phyloP scores from a whole-genome alignment of 2,888 invertebrate species.

The Dyspetes luteomarginatus region DNA sequence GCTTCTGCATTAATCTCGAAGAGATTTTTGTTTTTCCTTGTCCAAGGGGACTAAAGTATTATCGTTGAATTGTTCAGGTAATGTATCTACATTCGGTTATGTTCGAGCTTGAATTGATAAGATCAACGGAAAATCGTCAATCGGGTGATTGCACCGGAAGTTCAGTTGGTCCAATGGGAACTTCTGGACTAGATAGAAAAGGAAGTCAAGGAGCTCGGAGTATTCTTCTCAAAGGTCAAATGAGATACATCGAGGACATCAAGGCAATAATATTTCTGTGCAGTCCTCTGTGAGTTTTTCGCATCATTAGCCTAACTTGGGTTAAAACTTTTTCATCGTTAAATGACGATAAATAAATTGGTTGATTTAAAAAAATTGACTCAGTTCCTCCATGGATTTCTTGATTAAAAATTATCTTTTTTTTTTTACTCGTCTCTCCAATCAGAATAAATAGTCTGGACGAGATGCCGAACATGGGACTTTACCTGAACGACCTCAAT shows the following conservation, averaged over 20 bases:
- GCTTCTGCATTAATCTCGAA: background rate
- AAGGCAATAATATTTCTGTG: slow-evolving; percentile 93
- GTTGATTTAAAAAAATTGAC: background rate
- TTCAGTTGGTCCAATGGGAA: slow-evolving; percentile 63
- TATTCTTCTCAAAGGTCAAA: slow-evolving; percentile 93
- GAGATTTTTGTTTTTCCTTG: background rate
- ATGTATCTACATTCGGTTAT: slow-evolving; percentile 92
- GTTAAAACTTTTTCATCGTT: no score
- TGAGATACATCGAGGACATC: slow-evolving; percentile 92
- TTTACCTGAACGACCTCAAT: slow-evolving; percentile 93
- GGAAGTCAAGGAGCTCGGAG: slow-evolving; percentile 89
- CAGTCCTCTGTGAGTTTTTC: slow-evolving; percentile 90
- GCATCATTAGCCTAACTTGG: background rate
- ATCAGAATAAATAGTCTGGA: slow-evolving; percentile 92
- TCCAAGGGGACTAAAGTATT: background rate
- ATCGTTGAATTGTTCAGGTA: slow-evolving; percentile 84
- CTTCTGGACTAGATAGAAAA: slow-evolving; percentile 84
- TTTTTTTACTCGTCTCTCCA: background rate
- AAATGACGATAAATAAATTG: background rate
- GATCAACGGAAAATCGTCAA: slow-evolving; percentile 83
- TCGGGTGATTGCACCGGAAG: slow-evolving; percentile 64
- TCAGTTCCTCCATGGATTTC: background rate
- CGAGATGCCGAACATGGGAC: slow-evolving; percentile 91
- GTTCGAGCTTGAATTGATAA: slow-evolving; percentile 92
- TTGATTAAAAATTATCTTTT: no score